phyloP scores from a whole-genome alignment of 2,888 invertebrate species.

The Boloria selene region DNA sequence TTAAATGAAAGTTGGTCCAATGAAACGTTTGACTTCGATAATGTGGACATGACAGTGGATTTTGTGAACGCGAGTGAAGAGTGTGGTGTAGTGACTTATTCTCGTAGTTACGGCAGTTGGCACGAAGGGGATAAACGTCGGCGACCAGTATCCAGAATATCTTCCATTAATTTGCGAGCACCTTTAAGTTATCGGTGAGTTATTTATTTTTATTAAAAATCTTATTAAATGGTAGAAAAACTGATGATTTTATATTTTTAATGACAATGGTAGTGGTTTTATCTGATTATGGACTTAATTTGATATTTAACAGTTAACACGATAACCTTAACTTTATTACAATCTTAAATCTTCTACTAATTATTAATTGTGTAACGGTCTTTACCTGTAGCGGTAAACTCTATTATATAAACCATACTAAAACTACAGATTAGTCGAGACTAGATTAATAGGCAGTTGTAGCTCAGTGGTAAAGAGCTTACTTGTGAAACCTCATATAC shows the following conservation, averaged over 20 bases:
- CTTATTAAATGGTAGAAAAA: neutral
- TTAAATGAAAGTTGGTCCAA: constrained; percentile 56
- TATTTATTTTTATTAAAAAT: neutral
- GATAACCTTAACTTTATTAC: constrained; percentile 18
- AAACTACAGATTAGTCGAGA: neutral
- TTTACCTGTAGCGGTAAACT: constrained; percentile 7
- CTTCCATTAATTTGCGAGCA: constrained; percentile 72
- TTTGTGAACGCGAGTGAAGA: constrained; percentile 60
- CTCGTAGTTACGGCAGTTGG: constrained; percentile 74
- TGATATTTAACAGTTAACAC: constrained; percentile 16
- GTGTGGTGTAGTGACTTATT: constrained; percentile 62
- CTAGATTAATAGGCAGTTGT: neutral
- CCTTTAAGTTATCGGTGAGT: constrained; percentile 80
- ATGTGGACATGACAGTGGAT: constrained; percentile 58
- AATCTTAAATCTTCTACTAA: constrained; percentile 5
- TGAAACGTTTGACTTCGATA: constrained; percentile 49
- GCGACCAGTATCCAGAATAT: constrained; percentile 50
- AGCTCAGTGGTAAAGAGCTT: too few species aligned
- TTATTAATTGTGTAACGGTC: constrained; percentile 10
- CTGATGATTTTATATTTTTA: neutral
- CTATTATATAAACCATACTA: neutral
- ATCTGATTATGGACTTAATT: constrained; percentile 8
- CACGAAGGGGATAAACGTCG: constrained; percentile 67
- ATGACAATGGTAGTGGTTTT: neutral
- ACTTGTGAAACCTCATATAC: too few species aligned